A percentile compares a stretch with the other conserved stretches of the same genome.
These are phyloP conservation scores for Rotaria socialis DNA, from an alignment of 2,888 invertebrate species.

Conservation along the genomic window DNA sequence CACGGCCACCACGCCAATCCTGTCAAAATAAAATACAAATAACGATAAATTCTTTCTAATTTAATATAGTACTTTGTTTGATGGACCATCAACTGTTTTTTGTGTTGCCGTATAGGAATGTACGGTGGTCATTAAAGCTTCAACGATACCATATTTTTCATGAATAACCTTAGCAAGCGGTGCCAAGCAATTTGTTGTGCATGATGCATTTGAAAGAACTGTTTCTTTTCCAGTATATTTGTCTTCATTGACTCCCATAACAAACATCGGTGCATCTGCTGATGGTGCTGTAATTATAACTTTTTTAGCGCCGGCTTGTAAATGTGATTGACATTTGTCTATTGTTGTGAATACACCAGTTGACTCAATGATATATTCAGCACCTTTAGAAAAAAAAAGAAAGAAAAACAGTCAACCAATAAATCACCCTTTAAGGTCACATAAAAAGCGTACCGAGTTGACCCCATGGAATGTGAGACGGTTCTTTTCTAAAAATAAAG, in stretches of 20 bases:
- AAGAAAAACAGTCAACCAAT: background rate
- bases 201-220: conserved; percentile 75
- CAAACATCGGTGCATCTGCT: conserved; percentile 98
- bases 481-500: conserved; percentile 61
- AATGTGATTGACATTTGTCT: conserved; percentile 80
- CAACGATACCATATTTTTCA: conserved; percentile 87
- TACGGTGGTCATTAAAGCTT: conserved; percentile 93
- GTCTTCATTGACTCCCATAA: conserved; percentile 89
- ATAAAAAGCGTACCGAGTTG: conserved; percentile 62
- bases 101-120: conserved; percentile 95
- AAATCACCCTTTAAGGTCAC: background rate
- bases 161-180: conserved; percentile 93
- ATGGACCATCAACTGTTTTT: conserved; percentile 92
- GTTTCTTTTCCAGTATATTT: conserved; percentile 74
- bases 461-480: conserved; percentile 78
- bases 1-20: conserved; percentile 97
- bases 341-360: conserved; percentile 96
- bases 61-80: conserved; percentile 61
- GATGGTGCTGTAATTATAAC: conserved; percentile 96
- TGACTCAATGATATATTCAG: conserved; percentile 91
- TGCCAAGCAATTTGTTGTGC: conserved; percentile 96
- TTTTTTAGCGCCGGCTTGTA: conserved; percentile 85
- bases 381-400: conserved; percentile 64
- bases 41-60: no score
- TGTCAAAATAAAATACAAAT: background rate